phyloP scores from a whole-genome alignment of 2,113 vertebrate species.

The Lepisosteus oculatus region DNA sequence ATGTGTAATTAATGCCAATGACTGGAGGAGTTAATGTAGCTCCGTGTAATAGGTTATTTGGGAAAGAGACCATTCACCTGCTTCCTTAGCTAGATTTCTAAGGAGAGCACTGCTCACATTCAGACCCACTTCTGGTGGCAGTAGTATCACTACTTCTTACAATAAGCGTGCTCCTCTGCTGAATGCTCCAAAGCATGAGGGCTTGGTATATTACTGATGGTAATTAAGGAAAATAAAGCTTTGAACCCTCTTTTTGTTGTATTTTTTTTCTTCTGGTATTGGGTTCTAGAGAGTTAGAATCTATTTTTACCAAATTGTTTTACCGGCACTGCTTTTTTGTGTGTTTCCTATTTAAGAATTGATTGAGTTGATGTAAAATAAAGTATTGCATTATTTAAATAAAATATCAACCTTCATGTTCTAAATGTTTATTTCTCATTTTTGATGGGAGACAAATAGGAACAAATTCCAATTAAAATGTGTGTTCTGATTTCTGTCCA shows the following conservation, averaged over 20 bases:
- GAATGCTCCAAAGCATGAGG: conserved; percentile 35
- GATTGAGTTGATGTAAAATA: conserved; percentile 43
- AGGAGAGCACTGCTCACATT: neutral
- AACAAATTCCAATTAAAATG: too few species aligned
- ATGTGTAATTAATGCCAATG: too few species aligned
- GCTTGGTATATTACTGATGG: conserved; percentile 26
- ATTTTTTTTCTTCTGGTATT: conserved; percentile 20
- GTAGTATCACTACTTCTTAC: too few species aligned
- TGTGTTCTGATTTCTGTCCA: too few species aligned
- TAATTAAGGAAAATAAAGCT: conserved; percentile 23
- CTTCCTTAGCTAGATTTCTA: neutral
- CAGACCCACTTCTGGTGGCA: neutral
- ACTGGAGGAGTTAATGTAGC: too few species aligned
- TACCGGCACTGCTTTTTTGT: conserved; percentile 31
- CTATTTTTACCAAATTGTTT: conserved; percentile 42
- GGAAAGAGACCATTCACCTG: neutral
- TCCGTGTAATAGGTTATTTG: too few species aligned
- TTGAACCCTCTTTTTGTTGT: conserved; percentile 18
- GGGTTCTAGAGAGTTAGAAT: conserved; percentile 29
- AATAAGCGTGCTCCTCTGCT: conserved; percentile 32
- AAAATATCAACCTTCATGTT: conserved; percentile 50
- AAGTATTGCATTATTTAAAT: conserved; percentile 65
- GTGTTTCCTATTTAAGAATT: conserved; percentile 50
- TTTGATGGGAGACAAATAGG: too few species aligned
- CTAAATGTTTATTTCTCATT: conserved; percentile 1